Evolutionary conservation across 2,888 invertebrate species (phyloP).

Genomic region (Disparrhopalites patrizii): DNA sequence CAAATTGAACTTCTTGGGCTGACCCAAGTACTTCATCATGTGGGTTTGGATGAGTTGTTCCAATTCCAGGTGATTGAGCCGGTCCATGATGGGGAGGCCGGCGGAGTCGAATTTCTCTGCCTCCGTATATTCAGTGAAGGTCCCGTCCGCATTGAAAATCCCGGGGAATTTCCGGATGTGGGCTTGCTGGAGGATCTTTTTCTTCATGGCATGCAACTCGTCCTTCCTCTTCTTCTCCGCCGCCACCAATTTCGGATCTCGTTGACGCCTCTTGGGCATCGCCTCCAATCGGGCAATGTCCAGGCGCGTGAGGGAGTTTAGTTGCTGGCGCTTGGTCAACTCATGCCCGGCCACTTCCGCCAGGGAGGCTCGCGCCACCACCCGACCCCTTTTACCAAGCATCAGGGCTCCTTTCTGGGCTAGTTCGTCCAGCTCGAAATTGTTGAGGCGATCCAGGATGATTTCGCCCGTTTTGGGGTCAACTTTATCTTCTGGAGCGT

Average conservation of each 20-base stretch:
- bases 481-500: conserved; percentile 1
- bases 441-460: neutral
- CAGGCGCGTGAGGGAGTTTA: neutral
- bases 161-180: neutral
- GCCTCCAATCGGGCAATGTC: neutral
- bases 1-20: neutral
- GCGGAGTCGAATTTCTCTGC: neutral
- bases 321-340: too few species aligned
- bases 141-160: neutral
- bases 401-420: neutral
- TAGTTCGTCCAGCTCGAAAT: neutral
- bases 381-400: too few species aligned
- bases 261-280: neutral
- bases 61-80: conserved; percentile 6
- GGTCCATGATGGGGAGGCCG: neutral
- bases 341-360: too few species aligned
- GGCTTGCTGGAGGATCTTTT: neutral
- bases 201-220: neutral
- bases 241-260: neutral
- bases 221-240: neutral
- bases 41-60: neutral
- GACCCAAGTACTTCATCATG: neutral
- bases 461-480: neutral
- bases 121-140: neutral
- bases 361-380: too few species aligned